Base-by-base conservation (phyloP, 2,113 vertebrate species). In the Lontra canadensis region DNA sequence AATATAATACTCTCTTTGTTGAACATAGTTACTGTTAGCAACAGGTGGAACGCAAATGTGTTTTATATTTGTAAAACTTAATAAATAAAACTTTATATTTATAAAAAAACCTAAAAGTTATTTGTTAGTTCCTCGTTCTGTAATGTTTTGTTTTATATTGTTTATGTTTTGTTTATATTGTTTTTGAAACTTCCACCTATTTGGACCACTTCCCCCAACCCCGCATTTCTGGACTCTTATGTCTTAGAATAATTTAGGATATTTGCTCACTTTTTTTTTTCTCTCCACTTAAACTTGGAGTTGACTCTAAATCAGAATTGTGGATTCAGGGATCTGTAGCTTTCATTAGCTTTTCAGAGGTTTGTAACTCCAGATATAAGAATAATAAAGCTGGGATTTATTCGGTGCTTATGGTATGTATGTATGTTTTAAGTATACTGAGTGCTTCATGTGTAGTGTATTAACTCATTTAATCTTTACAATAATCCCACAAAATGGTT, bases 1-100 rank as follows among this genome's bases (percentile, higher is more conserved):
- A 49, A n/a, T 79, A 14, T 3, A 36, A 10, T 73, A 7, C 29
- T 76, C 52, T 83, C 67, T 94, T 83, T 96, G 57, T 96, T 94
- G 71, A 74, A 31, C n/a, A 11, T 59, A 81, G 69, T 95, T 97
- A 31, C 42, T 39, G 55, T 95, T 84, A 94, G 87, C 95, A 87
- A 96, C 94, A 96, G 57, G 87, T 97, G 76, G 34, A 65, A 69
- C 63, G 44, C 80, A 59, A 61, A 74, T 86, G 20, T 42, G 52
- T 90, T 93, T 88, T 49, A 23, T 29, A 61, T 91, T 90, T 93
- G 23, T 26, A 86, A 42, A 74, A 67, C 82, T 67, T 42, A 81
- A 11, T 91, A 31, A n/a, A n/a, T n/a, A n/a, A n/a, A n/a, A n/a
- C n/a, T n/a, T n/a, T n/a, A n/a, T n/a, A n/a, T n/a, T n/a, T n/a